Evolutionary conservation across 2,888 invertebrate species (phyloP), one percentile per base, ranked within the genome.

Genomic region (Callimorpha dominula): DNA sequence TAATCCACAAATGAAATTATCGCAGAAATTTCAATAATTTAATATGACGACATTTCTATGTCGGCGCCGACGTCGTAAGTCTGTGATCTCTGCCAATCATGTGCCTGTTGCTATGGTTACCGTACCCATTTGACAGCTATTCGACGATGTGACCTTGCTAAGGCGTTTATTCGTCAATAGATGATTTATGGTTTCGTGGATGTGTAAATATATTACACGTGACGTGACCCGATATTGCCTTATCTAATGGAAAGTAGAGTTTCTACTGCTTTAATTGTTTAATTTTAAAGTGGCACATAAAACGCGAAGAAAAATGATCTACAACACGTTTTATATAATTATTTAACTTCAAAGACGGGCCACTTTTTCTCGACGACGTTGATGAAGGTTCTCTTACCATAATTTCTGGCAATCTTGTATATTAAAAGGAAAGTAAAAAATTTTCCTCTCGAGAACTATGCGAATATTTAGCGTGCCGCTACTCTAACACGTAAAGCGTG

Each of bases 101-200:
- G 67, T 12, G 66, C 60, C 43, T 72, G 86, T 86, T 81, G 73
- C 84, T 75, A 86, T 86, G 75, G 82, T 65, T 82, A 88, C 84
- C 31, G 49, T 15, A 60, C 12, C 31, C 6, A 65, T 81, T 83
- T 84, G 84, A 85, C 84, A 77, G 73, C 70, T 68, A 72, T 70
- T 72, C 57, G 72, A 78, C 71, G 81, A 71, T 17, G 71, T 84
- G 72, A 82, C 86, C 86, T 89, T 85, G 83, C 78, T 9, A 76
- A 78, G 77, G 79, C 83, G 84, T 86, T 81, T 75, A 76, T 77
- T 85, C 78, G 77, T 80, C 77, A 81, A 73, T 76, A 46, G 69
- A 68, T 78, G 66, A 76, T 71, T 77, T 73, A 78, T 31, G n/a
- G n/a, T 6, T 78, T 77, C 65, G 1, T 12, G 20, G 63, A 71